Conservation (phyloP, 2,113 vertebrate genomes). For the Ptychochromis oligacanthus region DNA sequence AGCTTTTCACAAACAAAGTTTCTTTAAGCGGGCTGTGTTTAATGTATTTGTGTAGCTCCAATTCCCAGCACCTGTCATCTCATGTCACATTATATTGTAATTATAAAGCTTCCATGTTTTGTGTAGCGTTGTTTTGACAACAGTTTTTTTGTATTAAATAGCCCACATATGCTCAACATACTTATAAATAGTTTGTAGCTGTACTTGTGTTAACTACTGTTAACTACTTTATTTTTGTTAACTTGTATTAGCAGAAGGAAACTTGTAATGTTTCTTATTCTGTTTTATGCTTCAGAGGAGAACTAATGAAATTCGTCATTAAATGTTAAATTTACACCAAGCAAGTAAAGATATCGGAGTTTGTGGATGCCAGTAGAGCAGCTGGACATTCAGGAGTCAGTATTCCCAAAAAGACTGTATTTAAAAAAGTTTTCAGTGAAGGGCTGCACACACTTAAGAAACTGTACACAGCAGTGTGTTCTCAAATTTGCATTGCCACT, state of each 20-base stretch:
- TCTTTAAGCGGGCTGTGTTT: background rate
- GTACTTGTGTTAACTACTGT: background rate
- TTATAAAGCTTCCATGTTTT: background rate
- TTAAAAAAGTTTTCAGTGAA: slow-evolving; percentile 8
- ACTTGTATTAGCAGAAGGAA: background rate
- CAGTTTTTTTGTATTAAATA: background rate
- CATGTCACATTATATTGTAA: background rate
- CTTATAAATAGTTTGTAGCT: too few relatives aligned
- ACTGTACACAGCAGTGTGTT: background rate
- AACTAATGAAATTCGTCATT: background rate
- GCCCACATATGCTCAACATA: too few relatives aligned
- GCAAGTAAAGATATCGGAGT: background rate
- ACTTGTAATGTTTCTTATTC: background rate
- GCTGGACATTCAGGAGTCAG: background rate
- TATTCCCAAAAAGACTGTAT: background rate
- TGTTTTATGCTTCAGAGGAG: background rate
- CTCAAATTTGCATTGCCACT: slow-evolving; percentile 3
- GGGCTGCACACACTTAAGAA: background rate
- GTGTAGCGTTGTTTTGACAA: background rate
- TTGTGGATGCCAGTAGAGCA: background rate
- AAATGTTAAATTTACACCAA: background rate
- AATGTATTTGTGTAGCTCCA: background rate
- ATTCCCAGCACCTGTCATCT: background rate
- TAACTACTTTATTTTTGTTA: background rate
- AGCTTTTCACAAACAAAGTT: background rate